These are phyloP conservation scores for Telmatherina bonti DNA, from an alignment of 2,797 vertebrate species.

Conservation along the genomic window DNA sequence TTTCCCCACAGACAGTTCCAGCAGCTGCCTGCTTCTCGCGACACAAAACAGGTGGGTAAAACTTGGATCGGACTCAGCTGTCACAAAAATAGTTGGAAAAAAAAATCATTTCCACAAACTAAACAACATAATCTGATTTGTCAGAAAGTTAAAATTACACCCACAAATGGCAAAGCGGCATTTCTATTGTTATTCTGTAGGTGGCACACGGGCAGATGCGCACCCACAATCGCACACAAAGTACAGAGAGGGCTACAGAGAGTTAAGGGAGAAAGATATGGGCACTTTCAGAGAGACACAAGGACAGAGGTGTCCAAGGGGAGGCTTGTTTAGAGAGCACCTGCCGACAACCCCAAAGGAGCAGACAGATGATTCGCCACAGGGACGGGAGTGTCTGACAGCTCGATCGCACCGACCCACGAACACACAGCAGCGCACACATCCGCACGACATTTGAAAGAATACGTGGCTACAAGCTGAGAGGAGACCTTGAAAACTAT, in stretches of 20 bases:
- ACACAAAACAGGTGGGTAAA: neutral
- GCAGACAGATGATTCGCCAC: slow-evolving; percentile 67
- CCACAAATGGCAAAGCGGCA: neutral
- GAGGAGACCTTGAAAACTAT: slow-evolving; percentile 63
- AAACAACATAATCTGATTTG: neutral
- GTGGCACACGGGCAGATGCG: neutral
- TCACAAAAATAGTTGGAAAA: neutral
- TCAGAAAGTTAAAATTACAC: neutral
- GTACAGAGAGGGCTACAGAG: slow-evolving; percentile 21
- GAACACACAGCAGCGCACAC: slow-evolving; percentile 14
- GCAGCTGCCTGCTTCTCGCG: neutral
- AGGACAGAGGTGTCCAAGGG: slow-evolving; percentile 58
- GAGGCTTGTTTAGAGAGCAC: slow-evolving; percentile 62
- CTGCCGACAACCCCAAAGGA: slow-evolving; percentile 56
- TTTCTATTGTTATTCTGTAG: slow-evolving; percentile 10
- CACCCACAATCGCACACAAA: neutral
- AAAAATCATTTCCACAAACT: neutral
- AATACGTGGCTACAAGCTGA: slow-evolving; percentile 47
- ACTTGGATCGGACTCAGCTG: neutral
- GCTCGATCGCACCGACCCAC: slow-evolving; percentile 13
- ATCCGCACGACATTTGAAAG: slow-evolving; percentile 30
- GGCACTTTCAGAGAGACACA: slow-evolving; percentile 44
- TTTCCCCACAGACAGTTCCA: neutral
- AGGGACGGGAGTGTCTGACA: slow-evolving; percentile 48
- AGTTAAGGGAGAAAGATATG: slow-evolving; percentile 42